Evolutionary conservation across 1,140 invertebrate genomes (phyloP), one percentile per base, ranked within the genome.

Genomic region (Drosophila albomicans): DNA sequence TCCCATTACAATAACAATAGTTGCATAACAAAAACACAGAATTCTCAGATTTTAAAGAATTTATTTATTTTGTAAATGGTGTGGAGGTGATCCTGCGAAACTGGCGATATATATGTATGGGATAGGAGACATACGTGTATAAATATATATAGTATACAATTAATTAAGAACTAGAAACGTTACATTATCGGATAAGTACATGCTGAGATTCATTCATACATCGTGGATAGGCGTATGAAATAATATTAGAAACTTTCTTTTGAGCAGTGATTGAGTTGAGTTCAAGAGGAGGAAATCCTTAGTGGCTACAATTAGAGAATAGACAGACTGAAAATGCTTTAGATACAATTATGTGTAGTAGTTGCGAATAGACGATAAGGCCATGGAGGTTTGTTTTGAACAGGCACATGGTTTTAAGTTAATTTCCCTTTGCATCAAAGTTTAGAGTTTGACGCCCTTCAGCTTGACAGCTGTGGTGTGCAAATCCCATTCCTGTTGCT

Each of bases 401-500:
- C 67, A 84, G 49, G 73, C 72, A 70, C 66, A 63, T 63, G 72
- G 51, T 70, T 48, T 69, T 69, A 20, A 1, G 30, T 25, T 58
- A 15, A 38, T 16, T 51, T 68, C 25, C 28, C 28, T 30, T 6
- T 46, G 13, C 45, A 8, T 13, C 41, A 43, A 16, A 8, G 8
- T 11, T 54, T 59, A 90, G 38, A 82, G 74, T 70, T 91, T 90
- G 56, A 81, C 70, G 52, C 80, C 82, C 75, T 91, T 92, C 43
- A 91, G 74, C 75, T 92, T 91, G 16, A 85, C 75, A 20, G 87
- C 85, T 35, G 92, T 91, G 7, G 78, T 91, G 49, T 92, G 91
- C 43, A 93, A 61, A 77, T 94, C 94, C 67, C 94, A 94, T 35
- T 93, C 91, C 5, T 93, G 76, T 41, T 91, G 85, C 38, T 92